phyloP scores from a whole-genome alignment of 1,140 invertebrate genomes.

The Planococcus citri region DNA sequence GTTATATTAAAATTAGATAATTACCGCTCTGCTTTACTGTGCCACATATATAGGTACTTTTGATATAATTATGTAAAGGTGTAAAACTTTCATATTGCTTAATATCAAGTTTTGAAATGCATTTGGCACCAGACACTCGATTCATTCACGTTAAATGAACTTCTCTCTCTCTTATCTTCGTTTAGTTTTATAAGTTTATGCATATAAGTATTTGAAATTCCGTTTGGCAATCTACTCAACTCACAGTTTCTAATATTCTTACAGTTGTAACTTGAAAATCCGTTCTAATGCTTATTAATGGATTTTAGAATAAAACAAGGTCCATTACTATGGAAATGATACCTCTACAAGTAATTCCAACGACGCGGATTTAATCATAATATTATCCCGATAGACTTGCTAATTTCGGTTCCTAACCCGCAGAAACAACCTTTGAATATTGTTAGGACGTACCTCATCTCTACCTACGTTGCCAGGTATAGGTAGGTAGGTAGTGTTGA shows the following conservation, averaged over 20 bases:
- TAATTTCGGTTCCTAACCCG: neutral
- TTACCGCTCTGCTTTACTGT: too few relatives aligned
- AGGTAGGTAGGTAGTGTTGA: too few relatives aligned
- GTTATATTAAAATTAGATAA: too few relatives aligned
- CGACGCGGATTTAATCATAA: too few relatives aligned
- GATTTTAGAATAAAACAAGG: constrained; percentile 1
- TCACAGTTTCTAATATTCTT: neutral
- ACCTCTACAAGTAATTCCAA: neutral
- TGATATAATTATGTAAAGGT: too few relatives aligned
- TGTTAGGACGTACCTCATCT: too few relatives aligned
- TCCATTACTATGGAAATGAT: constrained; percentile 11
- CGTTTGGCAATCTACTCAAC: neutral
- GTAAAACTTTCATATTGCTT: neutral
- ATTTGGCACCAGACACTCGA: neutral
- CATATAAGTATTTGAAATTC: neutral
- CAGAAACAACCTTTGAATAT: too few relatives aligned
- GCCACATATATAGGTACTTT: too few relatives aligned
- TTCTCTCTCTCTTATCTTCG: neutral
- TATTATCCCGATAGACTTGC: neutral
- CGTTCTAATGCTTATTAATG: constrained; percentile 12
- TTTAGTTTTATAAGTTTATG: neutral
- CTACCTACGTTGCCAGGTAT: too few relatives aligned
- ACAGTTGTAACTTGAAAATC: neutral
- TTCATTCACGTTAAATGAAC: neutral
- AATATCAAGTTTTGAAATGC: neutral